Percentiles rank a stretch among this genome's conserved stretches.
Conservation (phyloP, 1,140 invertebrate genomes). For the Tribolium castaneum region DNA sequence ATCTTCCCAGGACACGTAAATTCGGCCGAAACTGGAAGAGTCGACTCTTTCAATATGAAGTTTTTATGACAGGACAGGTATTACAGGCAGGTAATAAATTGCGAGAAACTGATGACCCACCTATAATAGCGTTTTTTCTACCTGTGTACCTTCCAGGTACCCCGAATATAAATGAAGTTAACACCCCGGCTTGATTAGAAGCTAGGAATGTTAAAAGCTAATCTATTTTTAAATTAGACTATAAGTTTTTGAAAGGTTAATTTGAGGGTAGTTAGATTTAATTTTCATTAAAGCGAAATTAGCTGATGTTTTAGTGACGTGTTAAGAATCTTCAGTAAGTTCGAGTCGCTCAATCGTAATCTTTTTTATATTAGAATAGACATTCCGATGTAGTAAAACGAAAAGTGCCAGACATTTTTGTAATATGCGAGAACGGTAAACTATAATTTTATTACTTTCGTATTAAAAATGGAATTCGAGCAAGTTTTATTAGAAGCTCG, state of each 20-base stretch:
- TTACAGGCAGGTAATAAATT: conserved; percentile 33
- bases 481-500: conserved; percentile 2
- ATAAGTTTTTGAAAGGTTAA: background rate
- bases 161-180: conserved; percentile 15
- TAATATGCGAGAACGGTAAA: conserved; percentile 11
- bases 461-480: conserved; percentile 27
- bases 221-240: conserved; percentile 21
- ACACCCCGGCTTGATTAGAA: conserved; percentile 10
- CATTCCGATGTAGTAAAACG: background rate
- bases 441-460: conserved; percentile 13
- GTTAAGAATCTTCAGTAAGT: background rate
- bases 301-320: no score
- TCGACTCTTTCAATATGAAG: conserved; percentile 15
- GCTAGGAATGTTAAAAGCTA: conserved; percentile 8
- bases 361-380: conserved; percentile 14
- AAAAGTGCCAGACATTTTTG: conserved; percentile 4
- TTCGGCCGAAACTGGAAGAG: background rate
- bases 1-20: background rate
- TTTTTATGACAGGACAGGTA: conserved; percentile 20
- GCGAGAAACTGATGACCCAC: conserved; percentile 18
- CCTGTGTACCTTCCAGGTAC: background rate
- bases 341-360: conserved; percentile 3
- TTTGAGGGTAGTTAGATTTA: background rate
- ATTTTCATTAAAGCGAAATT: background rate
- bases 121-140: conserved; percentile 31